Base-by-base conservation (phyloP, 2,113 vertebrate species). In the Spilogale gracilis region DNA sequence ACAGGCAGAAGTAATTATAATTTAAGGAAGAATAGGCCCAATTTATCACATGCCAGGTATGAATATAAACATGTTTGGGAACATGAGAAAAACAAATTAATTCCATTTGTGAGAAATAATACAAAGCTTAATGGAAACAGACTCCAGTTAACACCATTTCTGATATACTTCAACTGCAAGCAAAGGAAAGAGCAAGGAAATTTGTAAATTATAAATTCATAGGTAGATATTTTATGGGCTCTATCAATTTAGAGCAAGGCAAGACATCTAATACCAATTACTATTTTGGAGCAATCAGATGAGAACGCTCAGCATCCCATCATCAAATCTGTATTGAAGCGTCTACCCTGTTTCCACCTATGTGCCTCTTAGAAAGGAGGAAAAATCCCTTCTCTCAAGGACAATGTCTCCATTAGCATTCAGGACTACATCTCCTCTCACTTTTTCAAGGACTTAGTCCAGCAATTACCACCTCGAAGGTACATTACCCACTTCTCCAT, bases 51-150 rank as follows among this genome's bases (percentile, higher is more conserved):
- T 30, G 18, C 23, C 60, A 94, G 20, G 18, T 79, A 48, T 61
- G 71, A 91, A 82, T 48, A 82, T 65, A 78, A 91, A 20, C 79
- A 30, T 63, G 63, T 63, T 23, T 90, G 65, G 13, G 20, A 90
- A 54, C 43, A 63, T 87, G 58, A 43, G 27, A 67, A 80, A 91
- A 87, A 91, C 60, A 69, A 25, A 82, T 84, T 74, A 61, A 73
- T 89, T 85, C 9, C 43, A 71, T 81, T 91, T 85, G 43, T 94
- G 25, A 97, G 17, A 32, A 82, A 83, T 11, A 67, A 87, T 6
- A 67, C 23, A 91, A 82, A 90, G 25, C 23, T 92, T 71, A 95
- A 21, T 38, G 73, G 78, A 96, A 85, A 96, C 0, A 83, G 52
- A 96, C 2, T 23, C n/a, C 25, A 85, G 32, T 23, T 25, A 88